Percentiles rank a stretch among this genome's conserved stretches.
Evolutionary conservation across 2,888 invertebrate genomes (phyloP).

Genomic region (Thecocarcelia acutangulata): DNA sequence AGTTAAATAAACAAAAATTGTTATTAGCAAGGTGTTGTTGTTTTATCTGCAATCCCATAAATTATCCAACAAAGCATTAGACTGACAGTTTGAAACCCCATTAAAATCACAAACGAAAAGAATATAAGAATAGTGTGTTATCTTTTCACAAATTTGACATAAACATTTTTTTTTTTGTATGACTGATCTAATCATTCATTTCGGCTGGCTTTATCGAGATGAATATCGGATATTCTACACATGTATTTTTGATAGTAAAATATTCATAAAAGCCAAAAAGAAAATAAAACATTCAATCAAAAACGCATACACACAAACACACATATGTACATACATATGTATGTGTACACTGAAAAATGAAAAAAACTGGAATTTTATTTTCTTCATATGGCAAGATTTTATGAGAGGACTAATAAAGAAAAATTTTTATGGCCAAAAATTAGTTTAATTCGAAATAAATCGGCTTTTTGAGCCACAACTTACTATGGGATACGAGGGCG

Average conservation of each 20-base stretch:
- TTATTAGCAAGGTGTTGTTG: slow-evolving; percentile 19
- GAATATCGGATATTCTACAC: background rate
- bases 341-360: background rate
- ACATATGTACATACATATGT: background rate
- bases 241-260: slow-evolving; percentile 20
- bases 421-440: too few relatives aligned
- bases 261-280: background rate
- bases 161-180: slow-evolving; percentile 51
- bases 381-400: too few relatives aligned
- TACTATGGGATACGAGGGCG: too few relatives aligned
- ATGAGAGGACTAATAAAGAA: too few relatives aligned
- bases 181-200: slow-evolving; percentile 67
- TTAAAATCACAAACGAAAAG: slow-evolving; percentile 28
- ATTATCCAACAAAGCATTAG: slow-evolving; percentile 38
- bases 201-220: slow-evolving; percentile 43
- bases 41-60: slow-evolving; percentile 43
- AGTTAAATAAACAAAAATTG: slow-evolving; percentile 9
- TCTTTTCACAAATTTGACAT: slow-evolving; percentile 55
- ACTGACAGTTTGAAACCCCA: slow-evolving; percentile 45
- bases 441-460: too few relatives aligned
- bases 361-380: too few relatives aligned
- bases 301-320: background rate
- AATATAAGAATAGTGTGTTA: slow-evolving; percentile 11
- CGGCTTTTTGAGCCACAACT: too few relatives aligned
- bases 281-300: too few relatives aligned